These are phyloP conservation scores for Stercorarius parasiticus DNA, from an alignment of 2,113 vertebrate species.

Conservation along the genomic window DNA sequence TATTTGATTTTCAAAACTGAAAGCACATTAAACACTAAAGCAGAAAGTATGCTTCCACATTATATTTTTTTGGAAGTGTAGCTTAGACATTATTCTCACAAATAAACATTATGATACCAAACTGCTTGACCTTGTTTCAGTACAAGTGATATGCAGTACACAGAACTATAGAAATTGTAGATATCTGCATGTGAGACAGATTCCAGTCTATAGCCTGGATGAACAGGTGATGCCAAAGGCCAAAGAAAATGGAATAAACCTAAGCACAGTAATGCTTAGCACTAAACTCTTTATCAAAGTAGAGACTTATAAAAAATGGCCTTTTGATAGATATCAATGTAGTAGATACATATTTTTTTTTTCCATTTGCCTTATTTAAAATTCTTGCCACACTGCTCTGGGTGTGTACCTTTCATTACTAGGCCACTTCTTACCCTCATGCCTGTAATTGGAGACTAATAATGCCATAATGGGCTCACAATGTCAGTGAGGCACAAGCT, in stretches of 20 bases:
- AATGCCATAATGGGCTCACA: not conserved
- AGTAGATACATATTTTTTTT: not conserved
- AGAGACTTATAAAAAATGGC: not conserved
- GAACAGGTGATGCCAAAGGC: not conserved
- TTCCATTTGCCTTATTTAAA: not conserved
- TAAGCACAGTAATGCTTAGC: not conserved
- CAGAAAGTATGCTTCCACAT: not conserved
- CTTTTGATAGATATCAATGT: not conserved
- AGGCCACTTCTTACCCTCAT: slow-evolving; percentile 17
- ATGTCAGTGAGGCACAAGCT: not conserved
- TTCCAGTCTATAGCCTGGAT: not conserved
- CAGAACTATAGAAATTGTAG: not conserved
- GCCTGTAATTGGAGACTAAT: slow-evolving; percentile 12
- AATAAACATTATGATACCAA: not conserved
- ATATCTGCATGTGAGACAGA: not conserved
- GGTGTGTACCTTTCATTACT: not conserved
- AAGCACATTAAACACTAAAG: not conserved
- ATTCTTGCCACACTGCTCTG: not conserved
- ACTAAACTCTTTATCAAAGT: not conserved
- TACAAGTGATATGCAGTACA: not conserved
- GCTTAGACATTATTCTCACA: not conserved
- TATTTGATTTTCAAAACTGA: not conserved
- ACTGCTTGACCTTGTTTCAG: not conserved
- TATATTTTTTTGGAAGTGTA: not conserved
- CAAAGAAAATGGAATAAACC: no score